Evolutionary conservation across 2,113 vertebrate genomes (phyloP), one percentile per base, ranked within the genome.

Genomic region (Poecilia latipinna): DNA sequence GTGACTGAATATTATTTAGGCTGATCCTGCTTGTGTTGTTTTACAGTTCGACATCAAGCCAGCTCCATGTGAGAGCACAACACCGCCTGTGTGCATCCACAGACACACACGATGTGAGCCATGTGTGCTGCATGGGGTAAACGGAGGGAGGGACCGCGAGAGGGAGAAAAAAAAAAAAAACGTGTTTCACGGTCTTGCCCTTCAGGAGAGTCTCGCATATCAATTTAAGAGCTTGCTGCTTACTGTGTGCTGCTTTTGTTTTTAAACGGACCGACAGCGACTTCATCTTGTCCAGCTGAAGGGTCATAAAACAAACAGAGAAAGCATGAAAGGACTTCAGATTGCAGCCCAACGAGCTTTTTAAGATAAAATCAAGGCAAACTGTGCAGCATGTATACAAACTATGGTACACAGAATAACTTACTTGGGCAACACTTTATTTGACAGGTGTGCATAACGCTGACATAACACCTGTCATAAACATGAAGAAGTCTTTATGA

Each of bases 81-180:
- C 28, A 12, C n/a, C 72, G 68, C 61, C 71, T 73, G 77, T 57
- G 60, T 48, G 57, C 35, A 69, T 44, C 31, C 29, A 8, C 1
- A 44, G 42, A 68, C 37, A 51, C 37, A 51, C 62, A 28, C 3
- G 4, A 61, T 70, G 22, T 65, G 51, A 68, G 60, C 63, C 88
- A 83, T 83, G 83, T 86, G 86, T 6, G 4, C 72, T 6, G 67
- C n/a, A 81, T 76, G 79, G 15, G 79, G 12, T 8, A 11, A 8
- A 26, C 2, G 0, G 2, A 79, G 65, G 39, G 69, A 65, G 44
- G 72, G 65, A 12, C 37, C 12, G 60, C 28, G 57, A 70, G 26
- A 11, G 37, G 44, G 65, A 70, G 3, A 37, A 37, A 37, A 37
- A 37, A 37, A 7, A 37, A 33, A 33, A 68, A 42, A 42, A 69